phyloP scores from a whole-genome alignment of 2,113 vertebrate species.

The Crotalus viridis region DNA sequence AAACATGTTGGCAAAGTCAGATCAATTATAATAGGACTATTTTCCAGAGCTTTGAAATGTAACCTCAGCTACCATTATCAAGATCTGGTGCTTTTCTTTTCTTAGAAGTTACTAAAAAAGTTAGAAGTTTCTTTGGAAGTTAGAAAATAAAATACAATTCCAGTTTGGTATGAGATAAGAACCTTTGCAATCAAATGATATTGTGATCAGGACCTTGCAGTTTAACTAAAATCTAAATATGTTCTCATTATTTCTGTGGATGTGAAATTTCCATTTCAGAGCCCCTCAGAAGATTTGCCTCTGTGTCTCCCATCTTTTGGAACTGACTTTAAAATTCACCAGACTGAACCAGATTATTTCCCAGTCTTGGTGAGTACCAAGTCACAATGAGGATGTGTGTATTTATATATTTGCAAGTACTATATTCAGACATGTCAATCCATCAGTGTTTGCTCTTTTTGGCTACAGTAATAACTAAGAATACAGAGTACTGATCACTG shows the following conservation, averaged over 20 bases:
- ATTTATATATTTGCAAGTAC: not conserved
- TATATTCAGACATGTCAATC: not conserved
- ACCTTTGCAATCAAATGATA: not conserved
- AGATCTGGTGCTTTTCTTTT: not conserved
- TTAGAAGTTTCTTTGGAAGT: not conserved
- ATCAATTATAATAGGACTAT: not conserved
- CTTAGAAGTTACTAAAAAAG: not conserved
- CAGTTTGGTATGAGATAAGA: not conserved
- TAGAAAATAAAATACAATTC: not conserved
- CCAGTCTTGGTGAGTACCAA: not conserved
- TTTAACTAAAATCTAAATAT: not conserved
- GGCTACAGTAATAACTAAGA: not conserved
- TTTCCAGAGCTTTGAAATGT: not conserved
- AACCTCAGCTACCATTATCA: not conserved
- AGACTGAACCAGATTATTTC: not conserved
- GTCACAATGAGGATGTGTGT: not conserved
- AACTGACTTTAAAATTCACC: not conserved
- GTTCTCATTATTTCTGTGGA: not conserved
- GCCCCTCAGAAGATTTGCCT: not conserved
- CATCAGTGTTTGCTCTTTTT: not conserved
- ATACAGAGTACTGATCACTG: not conserved
- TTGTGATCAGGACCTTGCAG: not conserved
- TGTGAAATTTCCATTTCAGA: not conserved
- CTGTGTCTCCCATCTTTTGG: not conserved
- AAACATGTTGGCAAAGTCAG: not conserved